These are phyloP conservation scores for Orchestia grillus DNA, from an alignment of 1,140 invertebrate species.

Conservation along the genomic window DNA sequence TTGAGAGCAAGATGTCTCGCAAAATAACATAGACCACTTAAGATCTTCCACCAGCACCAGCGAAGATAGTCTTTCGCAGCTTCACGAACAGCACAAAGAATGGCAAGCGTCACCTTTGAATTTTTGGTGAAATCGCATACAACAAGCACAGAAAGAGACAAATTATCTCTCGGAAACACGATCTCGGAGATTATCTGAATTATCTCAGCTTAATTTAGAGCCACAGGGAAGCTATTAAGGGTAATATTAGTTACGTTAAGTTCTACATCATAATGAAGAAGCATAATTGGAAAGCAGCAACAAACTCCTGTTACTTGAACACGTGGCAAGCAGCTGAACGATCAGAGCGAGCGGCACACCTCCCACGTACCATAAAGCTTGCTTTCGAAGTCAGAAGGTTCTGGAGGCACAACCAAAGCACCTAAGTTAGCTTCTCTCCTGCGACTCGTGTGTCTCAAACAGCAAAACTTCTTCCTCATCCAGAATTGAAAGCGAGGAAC, in stretches of 20 bases:
- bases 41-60: too few relatives aligned
- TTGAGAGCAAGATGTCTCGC: too few relatives aligned
- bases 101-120: background rate
- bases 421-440: constrained; percentile 5
- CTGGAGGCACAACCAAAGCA: constrained; percentile 56
- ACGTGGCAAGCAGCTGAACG: background rate
- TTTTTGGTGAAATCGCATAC: background rate
- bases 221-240: background rate
- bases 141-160: background rate
- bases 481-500: background rate
- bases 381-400: constrained; percentile 58
- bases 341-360: background rate
- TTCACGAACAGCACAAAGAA: background rate
- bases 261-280: background rate
- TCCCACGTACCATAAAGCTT: constrained; percentile 42
- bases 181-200: background rate
- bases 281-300: background rate
- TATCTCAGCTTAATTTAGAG: background rate
- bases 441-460: background rate
- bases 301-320: constrained; percentile 52
- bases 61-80: background rate
- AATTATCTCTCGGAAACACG: background rate
- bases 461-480: background rate
- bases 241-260: background rate
- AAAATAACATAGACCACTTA: too few relatives aligned